A percentile compares a stretch with the other conserved stretches of the same genome.
These are phyloP conservation scores for Penaeus vannamei DNA, from an alignment of 1,140 invertebrate species.

Conservation along the genomic window DNA sequence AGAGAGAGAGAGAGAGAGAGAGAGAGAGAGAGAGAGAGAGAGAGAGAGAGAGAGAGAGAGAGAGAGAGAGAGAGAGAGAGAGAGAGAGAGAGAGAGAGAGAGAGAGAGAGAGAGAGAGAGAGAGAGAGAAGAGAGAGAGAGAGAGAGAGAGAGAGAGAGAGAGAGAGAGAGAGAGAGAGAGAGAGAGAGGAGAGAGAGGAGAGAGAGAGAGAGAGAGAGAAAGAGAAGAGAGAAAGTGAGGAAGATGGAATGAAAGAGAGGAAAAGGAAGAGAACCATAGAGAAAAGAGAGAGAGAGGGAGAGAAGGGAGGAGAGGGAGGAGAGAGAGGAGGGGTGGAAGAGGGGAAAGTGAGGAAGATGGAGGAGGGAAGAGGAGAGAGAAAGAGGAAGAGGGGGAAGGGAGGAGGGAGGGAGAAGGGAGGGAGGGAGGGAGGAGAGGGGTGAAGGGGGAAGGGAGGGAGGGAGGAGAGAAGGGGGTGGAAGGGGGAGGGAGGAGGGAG, in stretches of 20 bases:
- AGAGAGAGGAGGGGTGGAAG: no score
- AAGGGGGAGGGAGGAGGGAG: no score
- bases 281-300: background rate
- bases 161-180: background rate
- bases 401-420: background rate
- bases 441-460: background rate
- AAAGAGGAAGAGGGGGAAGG: no score
- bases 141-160: background rate
- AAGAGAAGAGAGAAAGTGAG: background rate
- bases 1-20: background rate
- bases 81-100: background rate
- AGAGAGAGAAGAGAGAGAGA: background rate
- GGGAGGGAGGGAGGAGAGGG: background rate
- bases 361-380: no score
- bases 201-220: background rate
- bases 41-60: background rate
- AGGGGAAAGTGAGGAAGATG: no score
- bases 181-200: background rate
- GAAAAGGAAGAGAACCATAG: slow-evolving; percentile 7
- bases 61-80: background rate
- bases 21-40: background rate
- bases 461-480: background rate
- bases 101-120: background rate
- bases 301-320: no score
- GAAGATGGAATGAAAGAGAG: background rate